A percentile compares a stretch with the other conserved stretches of the same genome.
Evolutionary conservation across 2,113 vertebrate species (phyloP).

Genomic region (Orycteropus afer): DNA sequence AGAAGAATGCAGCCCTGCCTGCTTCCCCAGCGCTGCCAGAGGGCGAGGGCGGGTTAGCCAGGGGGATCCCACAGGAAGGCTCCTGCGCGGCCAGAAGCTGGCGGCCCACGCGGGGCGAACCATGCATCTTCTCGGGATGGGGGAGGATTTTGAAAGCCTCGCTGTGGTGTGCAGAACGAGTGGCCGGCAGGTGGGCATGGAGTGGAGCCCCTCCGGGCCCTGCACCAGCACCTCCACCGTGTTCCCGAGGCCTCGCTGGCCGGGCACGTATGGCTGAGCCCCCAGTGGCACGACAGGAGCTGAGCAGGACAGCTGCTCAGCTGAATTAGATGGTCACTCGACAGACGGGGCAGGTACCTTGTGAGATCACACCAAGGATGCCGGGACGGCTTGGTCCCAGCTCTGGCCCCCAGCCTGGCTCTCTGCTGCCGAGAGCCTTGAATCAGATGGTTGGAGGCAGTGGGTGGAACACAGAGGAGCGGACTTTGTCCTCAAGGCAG

Average conservation of each 20-base stretch:
- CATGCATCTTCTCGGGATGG: neutral
- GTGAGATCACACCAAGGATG: neutral
- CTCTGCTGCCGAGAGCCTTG: neutral
- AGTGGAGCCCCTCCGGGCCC: neutral
- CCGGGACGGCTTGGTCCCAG: neutral
- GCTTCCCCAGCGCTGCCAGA: neutral
- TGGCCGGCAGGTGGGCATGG: accelerated
- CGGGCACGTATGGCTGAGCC: neutral
- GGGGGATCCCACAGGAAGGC: neutral
- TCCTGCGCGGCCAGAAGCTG: no score
- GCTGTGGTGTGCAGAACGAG: neutral
- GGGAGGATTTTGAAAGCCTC: neutral
- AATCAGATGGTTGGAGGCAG: neutral
- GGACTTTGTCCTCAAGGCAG: neutral
- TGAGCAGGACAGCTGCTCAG: neutral
- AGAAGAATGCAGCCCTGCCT: slow-evolving; percentile 67
- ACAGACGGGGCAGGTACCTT: neutral
- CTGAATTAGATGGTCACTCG: neutral
- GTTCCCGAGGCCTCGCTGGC: neutral
- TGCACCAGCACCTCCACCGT: neutral
- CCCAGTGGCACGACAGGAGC: accelerated
- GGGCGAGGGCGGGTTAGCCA: neutral
- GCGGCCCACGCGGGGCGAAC: neutral
- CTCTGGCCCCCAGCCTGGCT: accelerated
- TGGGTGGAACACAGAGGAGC: no score